Base-by-base conservation (phyloP, 2,113 vertebrate genomes). In the Cercocebus atys region DNA sequence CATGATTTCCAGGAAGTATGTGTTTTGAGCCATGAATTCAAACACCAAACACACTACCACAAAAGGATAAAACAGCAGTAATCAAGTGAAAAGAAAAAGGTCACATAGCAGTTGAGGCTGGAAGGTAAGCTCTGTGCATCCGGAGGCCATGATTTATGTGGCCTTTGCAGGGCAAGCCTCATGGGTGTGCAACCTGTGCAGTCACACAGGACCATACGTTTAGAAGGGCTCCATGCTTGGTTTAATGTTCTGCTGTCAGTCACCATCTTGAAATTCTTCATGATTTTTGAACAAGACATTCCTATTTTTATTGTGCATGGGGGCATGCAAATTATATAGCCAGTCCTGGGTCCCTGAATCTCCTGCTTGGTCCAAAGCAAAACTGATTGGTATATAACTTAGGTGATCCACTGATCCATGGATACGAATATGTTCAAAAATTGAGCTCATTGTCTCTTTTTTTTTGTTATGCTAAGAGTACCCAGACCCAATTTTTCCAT, bases 11-110 rank as follows among this genome's bases (percentile, higher is more conserved):
- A 66, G 32, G 10, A 93, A 88, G 47, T 25, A 2, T 88, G 38
- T 38, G 8, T 72, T 84, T 81, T 93, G 11, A 96, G 59, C 30
- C 70, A 45, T 38, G 84, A 78, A 81, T 76, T 93, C 70, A 75
- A 87, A 78, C 32, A 86, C 47, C 25, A 96, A 83, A 45, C 90
- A n/a, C 12, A 61, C 25, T 83, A 38, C 2, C 11, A 25, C 10
- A 5, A 94, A 64, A n/a, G 0, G 0, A 13, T 32, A 32, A 79
- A 85, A 23, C n/a, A 94, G 20, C 18, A 82, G 25, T 9, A 78
- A 68, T 2, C 12, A 3, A 55, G 43, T 30, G 52, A 92, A 88
- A 88, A 73, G 35, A 2, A 80, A 47, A 72, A 35, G 38, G n/a
- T 17, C 6, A 4, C 22, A 18, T 23, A 17, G 57, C 40, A 50